Conservation (phyloP, 2,113 vertebrate genomes). For the Peromyscus leucopus region DNA sequence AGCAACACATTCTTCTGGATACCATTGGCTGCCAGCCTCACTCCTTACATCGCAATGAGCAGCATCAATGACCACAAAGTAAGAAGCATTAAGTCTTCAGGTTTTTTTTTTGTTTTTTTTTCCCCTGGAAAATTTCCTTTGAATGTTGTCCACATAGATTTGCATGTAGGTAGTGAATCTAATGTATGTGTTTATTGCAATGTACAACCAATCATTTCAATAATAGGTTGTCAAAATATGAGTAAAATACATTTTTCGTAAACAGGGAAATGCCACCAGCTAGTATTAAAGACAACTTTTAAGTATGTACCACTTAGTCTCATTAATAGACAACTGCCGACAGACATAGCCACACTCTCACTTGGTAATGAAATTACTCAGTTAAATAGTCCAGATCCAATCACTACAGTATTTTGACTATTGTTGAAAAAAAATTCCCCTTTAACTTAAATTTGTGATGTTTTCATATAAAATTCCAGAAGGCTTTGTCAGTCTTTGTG, state of each 20-base stretch:
- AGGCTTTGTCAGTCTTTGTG: accelerated
- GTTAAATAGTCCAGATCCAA: neutral
- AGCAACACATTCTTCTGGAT: constrained; percentile 48
- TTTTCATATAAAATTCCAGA: constrained; percentile 12
- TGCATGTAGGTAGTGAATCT: neutral
- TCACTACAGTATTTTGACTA: neutral
- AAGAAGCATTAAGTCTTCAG: constrained; percentile 16
- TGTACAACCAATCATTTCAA: neutral
- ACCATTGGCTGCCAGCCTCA: constrained; percentile 84
- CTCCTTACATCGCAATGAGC: constrained; percentile 92
- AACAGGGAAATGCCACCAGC: neutral
- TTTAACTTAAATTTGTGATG: neutral
- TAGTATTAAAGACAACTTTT: neutral
- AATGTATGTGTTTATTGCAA: neutral
- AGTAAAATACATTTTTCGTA: neutral
- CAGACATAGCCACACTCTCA: neutral
- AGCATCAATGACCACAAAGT: constrained; percentile 91
- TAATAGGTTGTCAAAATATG: neutral
- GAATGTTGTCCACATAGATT: neutral
- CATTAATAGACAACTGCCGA: neutral
- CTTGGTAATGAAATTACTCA: neutral
- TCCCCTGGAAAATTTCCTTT: neutral
- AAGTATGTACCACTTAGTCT: neutral
- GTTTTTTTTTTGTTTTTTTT: neutral
- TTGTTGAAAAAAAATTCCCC: neutral